Evolutionary conservation across 2,888 invertebrate genomes (phyloP), one percentile per base, ranked within the genome.

Genomic region (Andrena hattorfiana): DNA sequence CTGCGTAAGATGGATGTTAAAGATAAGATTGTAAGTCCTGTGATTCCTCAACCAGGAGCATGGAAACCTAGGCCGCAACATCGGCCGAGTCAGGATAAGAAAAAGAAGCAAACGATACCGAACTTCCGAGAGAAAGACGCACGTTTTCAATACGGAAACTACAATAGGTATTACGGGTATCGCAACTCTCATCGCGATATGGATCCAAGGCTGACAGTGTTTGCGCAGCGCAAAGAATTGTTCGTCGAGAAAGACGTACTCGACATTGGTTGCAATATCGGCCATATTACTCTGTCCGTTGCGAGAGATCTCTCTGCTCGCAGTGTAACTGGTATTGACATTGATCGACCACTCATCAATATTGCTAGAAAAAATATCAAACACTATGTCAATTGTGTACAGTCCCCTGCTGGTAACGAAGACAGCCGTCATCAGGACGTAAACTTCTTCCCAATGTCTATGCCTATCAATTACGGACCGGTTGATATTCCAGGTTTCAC

Each of bases 181-280:
- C 96, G 99, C 49, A 98, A 98, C 94, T 95, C 97, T 28, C 96
- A 97, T 89, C 96, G 96, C 56, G 97, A 97, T 92, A 95, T 96
- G 92, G 99, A 99, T 94, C 96, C 97, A 62, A 96, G 99, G 71
- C 94, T 99, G 87, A 96, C 96, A 91, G 97, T 97, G 75, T 97
- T 99, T 91, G 96, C 96, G 79, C 96, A 96, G 91, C 96, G 97
- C 90, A 95, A 96, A 60, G 97, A 98, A 90, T 95, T 99, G 92
- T 99, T 99, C 94, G 95, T 96, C 85, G 97, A 97, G 85, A 99
- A 98, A 94, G 98, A 98, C 94, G 97, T 99, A 62, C 95, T 99
- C 85, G 99, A 99, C 93, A 97, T 99, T 92, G 99, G 99, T 20
- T 99, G 99, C 94, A 99, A 99, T 94, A 97, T 98, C 81, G 99